These are phyloP conservation scores for Gnatocerus cornutus DNA, from an alignment of 2,888 invertebrate genomes.

Conservation along the genomic window DNA sequence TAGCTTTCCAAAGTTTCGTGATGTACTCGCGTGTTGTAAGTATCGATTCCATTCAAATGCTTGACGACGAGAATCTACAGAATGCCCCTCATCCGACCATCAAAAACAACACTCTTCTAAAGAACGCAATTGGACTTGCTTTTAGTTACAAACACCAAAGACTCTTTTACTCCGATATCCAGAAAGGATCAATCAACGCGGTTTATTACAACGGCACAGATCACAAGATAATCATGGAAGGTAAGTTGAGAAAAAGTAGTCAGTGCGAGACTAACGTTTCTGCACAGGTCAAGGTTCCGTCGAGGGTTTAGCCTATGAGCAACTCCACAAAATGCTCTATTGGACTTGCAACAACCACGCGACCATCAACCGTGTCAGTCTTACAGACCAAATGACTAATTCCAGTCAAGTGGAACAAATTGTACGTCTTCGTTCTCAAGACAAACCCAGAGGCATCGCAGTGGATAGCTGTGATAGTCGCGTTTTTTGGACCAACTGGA, in stretches of 20 bases:
- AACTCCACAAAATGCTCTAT: conserved; percentile 80
- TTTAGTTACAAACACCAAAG: conserved; percentile 82
- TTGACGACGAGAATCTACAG: conserved; percentile 80
- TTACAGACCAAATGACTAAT: conserved; percentile 70
- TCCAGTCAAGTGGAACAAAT: conserved; percentile 73
- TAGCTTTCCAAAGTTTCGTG: conserved; percentile 86
- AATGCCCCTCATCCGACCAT: conserved; percentile 87
- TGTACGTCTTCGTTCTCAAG: conserved; percentile 78
- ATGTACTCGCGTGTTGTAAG: conserved; percentile 87
- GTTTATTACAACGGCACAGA: conserved; percentile 87
- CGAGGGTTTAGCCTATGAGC: conserved; percentile 89
- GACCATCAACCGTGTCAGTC: conserved; percentile 77
- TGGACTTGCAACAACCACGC: conserved; percentile 91
- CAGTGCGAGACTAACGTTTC: not conserved
- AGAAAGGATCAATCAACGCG: conserved; percentile 86
- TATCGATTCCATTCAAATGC: conserved; percentile 87
- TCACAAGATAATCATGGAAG: conserved; percentile 80
- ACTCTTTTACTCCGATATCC: conserved; percentile 92
- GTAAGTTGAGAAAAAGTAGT: conserved; percentile 65
- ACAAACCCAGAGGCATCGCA: conserved; percentile 89
- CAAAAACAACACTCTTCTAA: conserved; percentile 81
- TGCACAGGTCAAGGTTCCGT: conserved; percentile 84
- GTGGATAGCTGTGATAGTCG: conserved; percentile 86
- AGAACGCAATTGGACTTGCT: conserved; percentile 90
- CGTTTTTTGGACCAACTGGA: conserved; percentile 95